Percentiles rank a stretch among this genome's conserved stretches.
Evolutionary conservation across 2,113 vertebrate species (phyloP).

Genomic region (Eurypyga helias): DNA sequence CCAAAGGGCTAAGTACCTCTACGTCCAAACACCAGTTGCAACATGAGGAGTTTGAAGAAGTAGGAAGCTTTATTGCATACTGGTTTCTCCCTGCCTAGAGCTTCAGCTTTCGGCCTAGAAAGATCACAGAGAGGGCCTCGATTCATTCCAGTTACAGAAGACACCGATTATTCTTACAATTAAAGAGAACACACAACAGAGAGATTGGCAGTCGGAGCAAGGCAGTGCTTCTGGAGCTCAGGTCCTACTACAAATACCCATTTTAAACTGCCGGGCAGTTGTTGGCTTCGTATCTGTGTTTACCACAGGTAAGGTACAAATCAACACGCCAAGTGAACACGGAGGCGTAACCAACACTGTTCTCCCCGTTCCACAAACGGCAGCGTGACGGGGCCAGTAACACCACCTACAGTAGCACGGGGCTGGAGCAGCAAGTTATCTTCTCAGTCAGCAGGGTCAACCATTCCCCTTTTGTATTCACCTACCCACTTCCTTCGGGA

Average conservation of each 20-base stretch:
- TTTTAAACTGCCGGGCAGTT: neutral
- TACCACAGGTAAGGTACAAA: neutral
- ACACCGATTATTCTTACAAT: neutral
- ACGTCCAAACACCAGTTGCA: neutral
- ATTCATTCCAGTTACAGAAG: constrained; percentile 1
- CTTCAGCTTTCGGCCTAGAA: neutral
- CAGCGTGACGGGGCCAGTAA: neutral
- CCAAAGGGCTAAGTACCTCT: neutral
- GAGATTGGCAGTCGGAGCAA: neutral
- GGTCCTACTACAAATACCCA: neutral
- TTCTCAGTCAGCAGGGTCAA: neutral
- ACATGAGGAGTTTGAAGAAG: neutral
- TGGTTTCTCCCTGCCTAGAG: constrained; percentile 12
- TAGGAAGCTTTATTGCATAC: constrained; percentile 67
- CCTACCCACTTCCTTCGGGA: neutral
- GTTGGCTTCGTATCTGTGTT: neutral
- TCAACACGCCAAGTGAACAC: neutral
- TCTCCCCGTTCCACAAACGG: neutral
- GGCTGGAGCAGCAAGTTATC: neutral
- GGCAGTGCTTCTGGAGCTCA: neutral
- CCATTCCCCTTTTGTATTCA: neutral
- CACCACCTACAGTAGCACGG: neutral
- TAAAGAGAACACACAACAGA: neutral
- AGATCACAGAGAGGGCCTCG: neutral
- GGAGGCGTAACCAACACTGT: neutral